Percentiles rank a stretch among this genome's conserved stretches.
Conservation (phyloP, 2,888 invertebrate genomes). For the Philhelius pedissequus region DNA sequence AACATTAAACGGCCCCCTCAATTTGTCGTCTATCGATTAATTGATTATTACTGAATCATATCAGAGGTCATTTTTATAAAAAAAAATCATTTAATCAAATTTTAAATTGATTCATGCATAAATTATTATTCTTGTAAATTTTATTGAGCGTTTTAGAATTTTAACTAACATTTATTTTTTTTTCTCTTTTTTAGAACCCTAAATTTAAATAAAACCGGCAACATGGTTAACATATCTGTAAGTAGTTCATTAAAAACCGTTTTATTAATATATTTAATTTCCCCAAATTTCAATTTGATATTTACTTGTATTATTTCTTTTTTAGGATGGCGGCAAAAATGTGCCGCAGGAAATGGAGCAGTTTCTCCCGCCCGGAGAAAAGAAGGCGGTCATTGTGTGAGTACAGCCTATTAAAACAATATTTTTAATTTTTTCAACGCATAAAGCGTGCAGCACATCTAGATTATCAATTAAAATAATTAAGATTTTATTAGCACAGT, state of each 20-base stretch:
- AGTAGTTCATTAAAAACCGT: conserved; percentile 11
- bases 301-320: background rate
- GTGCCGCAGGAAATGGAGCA: conserved; percentile 87
- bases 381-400: conserved; percentile 74
- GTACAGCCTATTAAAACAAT: too few species aligned
- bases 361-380: conserved; percentile 85
- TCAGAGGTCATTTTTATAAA: background rate
- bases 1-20: conserved; percentile 37
- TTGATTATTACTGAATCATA: conserved; percentile 34
- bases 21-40: conserved; percentile 36
- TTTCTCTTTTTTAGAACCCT: conserved; percentile 21
- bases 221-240: conserved; percentile 76
- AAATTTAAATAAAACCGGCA: conserved; percentile 31
- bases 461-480: conserved; percentile 35
- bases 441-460: background rate
- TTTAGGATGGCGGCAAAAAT: conserved; percentile 75
- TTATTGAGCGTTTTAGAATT: background rate
- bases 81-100: conserved; percentile 12
- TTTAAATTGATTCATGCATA: background rate
- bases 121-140: background rate
- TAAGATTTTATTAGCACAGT: background rate
- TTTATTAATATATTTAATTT: background rate
- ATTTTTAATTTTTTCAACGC: background rate
- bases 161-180: background rate
- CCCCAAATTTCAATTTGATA: background rate